Evolutionary conservation across 2,888 invertebrate species (phyloP), one percentile per base, ranked within the genome.

Genomic region (Seladonia tumulorum): DNA sequence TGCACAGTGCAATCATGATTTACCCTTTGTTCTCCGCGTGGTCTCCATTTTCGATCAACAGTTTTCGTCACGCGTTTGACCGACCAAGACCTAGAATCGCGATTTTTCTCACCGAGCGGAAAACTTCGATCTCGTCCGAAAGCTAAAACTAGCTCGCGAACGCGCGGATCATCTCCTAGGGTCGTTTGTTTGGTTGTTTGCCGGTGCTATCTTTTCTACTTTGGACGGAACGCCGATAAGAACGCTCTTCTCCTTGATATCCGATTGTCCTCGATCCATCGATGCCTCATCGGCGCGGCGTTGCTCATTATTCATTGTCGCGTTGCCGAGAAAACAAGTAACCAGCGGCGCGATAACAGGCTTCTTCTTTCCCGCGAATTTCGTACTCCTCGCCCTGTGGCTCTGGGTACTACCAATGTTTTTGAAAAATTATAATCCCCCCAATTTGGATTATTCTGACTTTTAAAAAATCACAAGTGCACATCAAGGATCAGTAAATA

Each of bases 171-270:
- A 47, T 76, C 53, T 72, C 47, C 18, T 18, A n/a, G 25, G 60
- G 45, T 75, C 71, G 63, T 71, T 22, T 29, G 29, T 78, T 71
- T 60, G 29, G 53, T 76, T 83, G 71, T 79, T 85, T 76, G 29
- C 63, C 10, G 16, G 25, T 16, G 66, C 72, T 85, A 85, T 85
- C 85, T 53, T 12, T 63, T 85, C 75, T 84, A 75, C 83, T 85
- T 85, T 83, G 85, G 47, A 79, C 85, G 63, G 39, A 25, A 74
- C 79, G 16, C 25, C 22, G 74, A 79, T 79, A 74, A 63, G 25
- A 29, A 42, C 66, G 49, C 35, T 35, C 35, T 42, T 42, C 49
- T 47, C 72, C 49, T 49, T 72, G 47, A 72, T 85, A 75, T n/a
- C 68, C 74, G 83, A 49, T 82, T 75, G 71, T 79, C 47, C 84